Evolutionary conservation across 2,888 invertebrate genomes (phyloP).

Genomic region (Pandemis corylana): DNA sequence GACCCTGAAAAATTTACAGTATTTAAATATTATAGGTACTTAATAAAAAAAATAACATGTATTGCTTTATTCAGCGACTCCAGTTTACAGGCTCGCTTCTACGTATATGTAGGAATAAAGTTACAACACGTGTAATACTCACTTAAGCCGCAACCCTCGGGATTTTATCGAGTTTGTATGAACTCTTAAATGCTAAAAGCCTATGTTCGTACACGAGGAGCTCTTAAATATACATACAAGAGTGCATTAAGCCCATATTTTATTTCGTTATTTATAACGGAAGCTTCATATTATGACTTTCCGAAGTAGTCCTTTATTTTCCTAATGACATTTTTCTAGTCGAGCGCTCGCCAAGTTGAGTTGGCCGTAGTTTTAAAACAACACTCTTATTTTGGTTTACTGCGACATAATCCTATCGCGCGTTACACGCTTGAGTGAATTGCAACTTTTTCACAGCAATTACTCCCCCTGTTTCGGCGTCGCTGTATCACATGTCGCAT

Average conservation of each 20-base stretch:
- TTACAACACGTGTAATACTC: constrained; percentile 59
- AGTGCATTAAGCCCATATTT: constrained; percentile 3
- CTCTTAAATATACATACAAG: constrained; percentile 3
- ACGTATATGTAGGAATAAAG: constrained; percentile 56
- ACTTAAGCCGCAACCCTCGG: constrained; percentile 57
- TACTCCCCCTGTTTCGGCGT: constrained; percentile 35
- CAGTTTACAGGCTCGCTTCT: constrained; percentile 48
- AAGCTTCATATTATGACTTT: background rate
- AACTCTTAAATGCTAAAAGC: constrained; percentile 54
- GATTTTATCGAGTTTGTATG: constrained; percentile 63
- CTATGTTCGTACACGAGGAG: constrained; percentile 43
- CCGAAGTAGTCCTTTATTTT: background rate
- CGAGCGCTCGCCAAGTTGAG: background rate
- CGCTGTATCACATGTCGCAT: constrained; percentile 34
- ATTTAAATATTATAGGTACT: too few species aligned
- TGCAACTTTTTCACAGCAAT: constrained; percentile 41
- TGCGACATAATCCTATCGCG: constrained; percentile 16
- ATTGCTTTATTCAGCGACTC: constrained; percentile 45
- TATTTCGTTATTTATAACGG: constrained; percentile 7
- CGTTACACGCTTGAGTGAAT: constrained; percentile 24
- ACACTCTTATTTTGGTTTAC: constrained; percentile 1
- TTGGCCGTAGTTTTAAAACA: background rate
- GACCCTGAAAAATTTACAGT: too few species aligned
- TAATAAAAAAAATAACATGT: background rate
- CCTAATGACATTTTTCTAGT: background rate